These are phyloP conservation scores for Aphaenogaster floridana DNA, from an alignment of 1,140 invertebrate species.

Conservation along the genomic window DNA sequence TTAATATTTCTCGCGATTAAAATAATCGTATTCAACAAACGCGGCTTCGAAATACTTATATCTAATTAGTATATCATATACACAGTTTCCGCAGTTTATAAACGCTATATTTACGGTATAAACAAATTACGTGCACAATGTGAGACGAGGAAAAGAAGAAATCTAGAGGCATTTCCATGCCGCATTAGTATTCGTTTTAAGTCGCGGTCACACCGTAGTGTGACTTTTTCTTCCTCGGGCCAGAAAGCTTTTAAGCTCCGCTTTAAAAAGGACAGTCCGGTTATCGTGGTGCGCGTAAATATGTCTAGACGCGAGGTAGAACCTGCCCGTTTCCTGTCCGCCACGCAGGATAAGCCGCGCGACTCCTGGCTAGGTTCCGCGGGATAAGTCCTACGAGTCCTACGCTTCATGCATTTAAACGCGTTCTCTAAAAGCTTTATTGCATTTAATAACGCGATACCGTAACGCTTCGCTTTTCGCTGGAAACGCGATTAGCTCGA, in stretches of 20 bases:
- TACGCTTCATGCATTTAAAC: slow-evolving; percentile 83
- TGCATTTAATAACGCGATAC: slow-evolving; percentile 71
- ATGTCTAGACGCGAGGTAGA: slow-evolving; percentile 69
- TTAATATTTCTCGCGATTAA: slow-evolving; percentile 2
- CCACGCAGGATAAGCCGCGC: slow-evolving; percentile 65
- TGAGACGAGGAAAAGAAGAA: slow-evolving; percentile 15
- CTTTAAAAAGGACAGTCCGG: slow-evolving; percentile 79
- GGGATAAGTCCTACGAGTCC: slow-evolving; percentile 55
- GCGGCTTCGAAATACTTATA: not conserved
- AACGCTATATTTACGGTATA: not conserved
- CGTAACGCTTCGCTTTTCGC: slow-evolving; percentile 29
- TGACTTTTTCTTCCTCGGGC: slow-evolving; percentile 65
- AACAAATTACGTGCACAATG: slow-evolving; percentile 1
- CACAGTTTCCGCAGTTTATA: not conserved
- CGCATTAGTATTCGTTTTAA: slow-evolving; percentile 72
- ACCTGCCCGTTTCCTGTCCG: slow-evolving; percentile 62
- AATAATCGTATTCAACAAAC: not conserved
- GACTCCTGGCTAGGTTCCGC: slow-evolving; percentile 53
- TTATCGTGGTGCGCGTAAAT: slow-evolving; percentile 81
- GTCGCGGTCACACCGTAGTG: slow-evolving; percentile 62
- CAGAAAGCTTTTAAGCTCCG: slow-evolving; percentile 79
- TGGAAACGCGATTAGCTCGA: slow-evolving; percentile 1
- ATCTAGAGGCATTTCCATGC: slow-evolving; percentile 42
- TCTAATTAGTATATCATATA: not conserved
- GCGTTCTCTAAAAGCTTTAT: slow-evolving; percentile 77